Evolutionary conservation across 2,113 vertebrate genomes (phyloP), one percentile per base, ranked within the genome.

Genomic region (Alexandromys fortis): DNA sequence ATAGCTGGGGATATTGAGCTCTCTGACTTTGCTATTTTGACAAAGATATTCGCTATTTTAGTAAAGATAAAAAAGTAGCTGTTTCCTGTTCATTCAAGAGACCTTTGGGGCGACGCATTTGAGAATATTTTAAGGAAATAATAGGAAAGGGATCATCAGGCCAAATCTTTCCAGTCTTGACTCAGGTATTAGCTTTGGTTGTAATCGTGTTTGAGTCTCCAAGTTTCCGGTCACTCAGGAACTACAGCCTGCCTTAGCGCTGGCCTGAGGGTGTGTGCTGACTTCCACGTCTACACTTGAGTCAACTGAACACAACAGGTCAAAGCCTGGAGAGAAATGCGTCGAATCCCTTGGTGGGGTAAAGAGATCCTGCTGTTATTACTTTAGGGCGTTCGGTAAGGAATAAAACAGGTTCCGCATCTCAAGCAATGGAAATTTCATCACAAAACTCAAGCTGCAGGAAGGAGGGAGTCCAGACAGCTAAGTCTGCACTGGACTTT

Each of bases 91-190:
- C 30, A 81, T 63, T 92, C 63, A 86, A 63, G 79, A 96, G 35
- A 47, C 7, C 86, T 68, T 49, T 72, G 63, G 63, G 63, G 75
- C 28, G 47, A 73, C 61, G n/a, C n/a, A 86, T 95, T 92, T 96
- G 55, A 91, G 77, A 47, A 14, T 67, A 68, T 90, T 90, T 96
- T 87, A 96, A 82, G 35, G 95, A 90, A 61, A 93, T 22, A 6
- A 86, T 96, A 91, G 58, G 73, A 68, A 95, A 94, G 81, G 47
- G 73, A 94, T 94, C 38, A 28, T 28, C 13, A 45, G 52, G 72
- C 52, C 81, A 82, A 87, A 78, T 30, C 22, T 2, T 63, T 79
- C 30, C 67, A 82, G 2, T 89, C 52, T 70, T 91, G 90, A 77
- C 58, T 47, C 77, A 90, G 16, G 85, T 70, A 35, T 86, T 81